Base-by-base conservation (phyloP, 1,140 invertebrate genomes). In the Drosophila eugracilis region DNA sequence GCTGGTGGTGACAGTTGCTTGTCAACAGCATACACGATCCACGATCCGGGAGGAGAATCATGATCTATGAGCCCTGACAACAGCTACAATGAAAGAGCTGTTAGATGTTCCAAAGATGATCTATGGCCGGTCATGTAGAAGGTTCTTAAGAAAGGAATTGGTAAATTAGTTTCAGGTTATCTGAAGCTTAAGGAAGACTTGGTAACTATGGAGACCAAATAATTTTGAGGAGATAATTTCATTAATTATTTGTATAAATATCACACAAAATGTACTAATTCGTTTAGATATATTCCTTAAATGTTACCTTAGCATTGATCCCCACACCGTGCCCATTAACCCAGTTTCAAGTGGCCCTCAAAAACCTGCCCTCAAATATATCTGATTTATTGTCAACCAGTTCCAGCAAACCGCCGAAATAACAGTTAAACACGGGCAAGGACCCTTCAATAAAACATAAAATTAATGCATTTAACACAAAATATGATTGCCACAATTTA, bases 401-500 rank as follows among this genome's bases (percentile, higher is more conserved):
- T 70, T 70, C 6, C 39, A 47, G 28, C 41, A 28, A 50, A 76
- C 44, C 19, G 28, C 37, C 49, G 14, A 57, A 62, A 72, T 81
- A 74, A 81, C 74, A 62, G 74, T 76, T 76, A 75, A 55, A 36
- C 36, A 59, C 36, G 42, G 42, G 32, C 53, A 57, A 49, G 17
- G 49, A 67, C 59, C 63, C 63, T 39, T 66, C 36, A 76, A 70
- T 53, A 52, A 76, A 59, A 58, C 22, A 26, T 28, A 49, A 75
- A 75, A 75, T 75, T 47, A 75, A 71, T 58, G 55, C 70, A 78
- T 78, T 78, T 75, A 79, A 70, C 57, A 75, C 77, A 70, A 77
- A 88, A 81, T 81, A 86, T 86, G 81, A 86, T 88, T 81, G 83
- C 83, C 72, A 80, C 70, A 81, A 88, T 65, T 86, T 81, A 58